phyloP scores from a whole-genome alignment of 2,888 invertebrate species.

The Elgonia sp. region DNA sequence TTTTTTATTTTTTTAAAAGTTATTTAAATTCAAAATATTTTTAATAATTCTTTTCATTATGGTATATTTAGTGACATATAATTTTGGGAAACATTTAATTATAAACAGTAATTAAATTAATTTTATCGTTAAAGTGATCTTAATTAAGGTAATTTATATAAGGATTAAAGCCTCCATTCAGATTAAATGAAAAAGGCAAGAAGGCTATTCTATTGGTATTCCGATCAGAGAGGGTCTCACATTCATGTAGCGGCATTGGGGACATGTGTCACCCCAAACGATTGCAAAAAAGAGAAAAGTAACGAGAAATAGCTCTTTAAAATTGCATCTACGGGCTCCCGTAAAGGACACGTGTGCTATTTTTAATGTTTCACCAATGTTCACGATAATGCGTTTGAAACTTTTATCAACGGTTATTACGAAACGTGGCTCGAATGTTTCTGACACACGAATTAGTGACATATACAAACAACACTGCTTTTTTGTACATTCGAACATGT shows the following conservation, averaged over 20 bases:
- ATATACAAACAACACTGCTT: slow-evolving; percentile 1
- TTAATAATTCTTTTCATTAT: neutral
- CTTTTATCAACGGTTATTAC: slow-evolving; percentile 86
- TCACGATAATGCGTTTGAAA: slow-evolving; percentile 86
- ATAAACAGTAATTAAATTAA: slow-evolving; percentile 28
- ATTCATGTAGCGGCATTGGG: slow-evolving; percentile 83
- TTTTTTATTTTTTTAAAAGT: too few relatives aligned
- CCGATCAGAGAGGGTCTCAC: slow-evolving; percentile 79
- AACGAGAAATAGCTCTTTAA: slow-evolving; percentile 86
- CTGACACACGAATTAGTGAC: slow-evolving; percentile 61
- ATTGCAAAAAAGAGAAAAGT: slow-evolving; percentile 80
- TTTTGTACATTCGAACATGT: slow-evolving; percentile 6
- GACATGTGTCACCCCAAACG: slow-evolving; percentile 86
- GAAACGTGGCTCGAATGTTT: slow-evolving; percentile 85
- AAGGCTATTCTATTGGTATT: slow-evolving; percentile 83
- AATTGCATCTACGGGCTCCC: slow-evolving; percentile 85
- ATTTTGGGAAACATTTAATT: neutral
- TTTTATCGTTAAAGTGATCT: slow-evolving; percentile 23
- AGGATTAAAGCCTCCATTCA: slow-evolving; percentile 55
- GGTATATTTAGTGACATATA: neutral
- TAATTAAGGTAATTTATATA: slow-evolving; percentile 56
- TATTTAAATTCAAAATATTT: too few relatives aligned
- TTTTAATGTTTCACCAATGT: slow-evolving; percentile 86
- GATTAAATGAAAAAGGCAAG: slow-evolving; percentile 42
- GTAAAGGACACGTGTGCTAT: slow-evolving; percentile 86